Base-by-base conservation (phyloP, 2,888 invertebrate genomes). In the Pachydiplax longipennis region DNA sequence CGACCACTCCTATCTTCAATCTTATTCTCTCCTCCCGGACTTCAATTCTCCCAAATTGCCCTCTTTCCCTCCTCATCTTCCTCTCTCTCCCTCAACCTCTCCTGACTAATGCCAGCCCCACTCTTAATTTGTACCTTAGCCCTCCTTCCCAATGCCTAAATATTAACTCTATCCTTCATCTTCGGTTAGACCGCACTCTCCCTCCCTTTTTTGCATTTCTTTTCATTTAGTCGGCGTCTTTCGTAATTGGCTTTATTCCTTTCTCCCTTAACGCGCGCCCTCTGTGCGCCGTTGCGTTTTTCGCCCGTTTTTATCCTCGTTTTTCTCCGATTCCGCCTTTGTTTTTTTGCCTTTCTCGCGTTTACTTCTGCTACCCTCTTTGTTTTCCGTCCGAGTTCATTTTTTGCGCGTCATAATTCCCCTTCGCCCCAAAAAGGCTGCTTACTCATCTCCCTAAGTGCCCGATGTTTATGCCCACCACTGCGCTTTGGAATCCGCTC, bases 141-240 rank as follows among this genome's bases (percentile, higher is more conserved):
- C 31, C 83, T 10, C 40, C 58, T 53, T 8, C 18, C 37, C 37
- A 35, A 0, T 35, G 35, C 87, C 87, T 87, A 87, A 87, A 87
- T 87, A 87, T 87, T 87, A 87, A 87, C 87, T 87, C 87, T 87
- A 87, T 87, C 87, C 87, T 65, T 87, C 87, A 87, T 87, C 87
- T 61, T 65, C 87, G 35, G 35, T 5, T 37, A 10, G 61, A n/a
- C 81, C 22, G 4, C 81, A 3, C 5, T 22, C 81, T 40, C 35
- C 37, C 35, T 58, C 53, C 58, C 87, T 61, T 61, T 61, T 35
- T 37, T 83, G 18, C 87, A 40, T 18, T 73, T 73, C 73, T 73
- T 73, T 73, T 31, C 73, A 73, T 73, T 73, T 37, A 61, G 87
- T 61, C 61, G 61, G 58, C 87, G 61, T 87, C 87, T 35, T n/a